These are phyloP conservation scores for Tor tambroides DNA, from an alignment of 2,113 vertebrate species.

Conservation along the genomic window DNA sequence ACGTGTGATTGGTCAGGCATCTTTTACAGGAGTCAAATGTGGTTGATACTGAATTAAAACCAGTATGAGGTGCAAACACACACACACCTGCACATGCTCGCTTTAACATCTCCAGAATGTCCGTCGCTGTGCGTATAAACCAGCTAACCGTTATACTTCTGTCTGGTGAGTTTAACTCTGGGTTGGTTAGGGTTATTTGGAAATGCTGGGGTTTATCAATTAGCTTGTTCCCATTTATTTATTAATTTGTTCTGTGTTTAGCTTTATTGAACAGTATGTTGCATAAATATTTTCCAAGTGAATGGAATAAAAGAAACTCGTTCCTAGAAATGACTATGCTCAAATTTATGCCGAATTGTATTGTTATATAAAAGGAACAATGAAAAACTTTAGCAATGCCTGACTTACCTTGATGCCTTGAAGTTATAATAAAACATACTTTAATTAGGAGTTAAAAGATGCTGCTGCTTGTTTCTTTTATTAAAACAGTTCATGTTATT, in stretches of 20 bases:
- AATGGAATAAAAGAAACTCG: neutral
- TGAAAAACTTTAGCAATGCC: neutral
- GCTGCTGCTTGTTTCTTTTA: neutral
- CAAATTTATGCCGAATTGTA: neutral
- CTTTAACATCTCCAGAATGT: slow-evolving; percentile 32
- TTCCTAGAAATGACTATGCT: neutral
- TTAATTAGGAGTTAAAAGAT: neutral
- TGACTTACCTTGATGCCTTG: neutral
- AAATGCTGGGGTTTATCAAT: neutral
- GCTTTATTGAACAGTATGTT: neutral
- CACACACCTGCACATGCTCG: neutral
- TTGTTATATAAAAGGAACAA: neutral
- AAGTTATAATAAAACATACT: neutral
- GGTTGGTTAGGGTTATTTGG: no score
- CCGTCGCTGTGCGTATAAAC: neutral
- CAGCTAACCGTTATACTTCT: slow-evolving; percentile 45
- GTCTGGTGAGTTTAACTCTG: slow-evolving; percentile 42
- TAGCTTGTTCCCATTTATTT: neutral
- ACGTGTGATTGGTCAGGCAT: slow-evolving; percentile 16
- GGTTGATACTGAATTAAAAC: slow-evolving; percentile 26
- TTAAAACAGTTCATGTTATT: neutral
- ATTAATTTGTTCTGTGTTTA: neutral
- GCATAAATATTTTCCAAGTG: neutral
- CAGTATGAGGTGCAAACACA: slow-evolving; percentile 29
- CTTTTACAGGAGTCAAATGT: slow-evolving; percentile 25